Conservation (phyloP, 1,140 invertebrate species). For the Drosophila dunni region DNA sequence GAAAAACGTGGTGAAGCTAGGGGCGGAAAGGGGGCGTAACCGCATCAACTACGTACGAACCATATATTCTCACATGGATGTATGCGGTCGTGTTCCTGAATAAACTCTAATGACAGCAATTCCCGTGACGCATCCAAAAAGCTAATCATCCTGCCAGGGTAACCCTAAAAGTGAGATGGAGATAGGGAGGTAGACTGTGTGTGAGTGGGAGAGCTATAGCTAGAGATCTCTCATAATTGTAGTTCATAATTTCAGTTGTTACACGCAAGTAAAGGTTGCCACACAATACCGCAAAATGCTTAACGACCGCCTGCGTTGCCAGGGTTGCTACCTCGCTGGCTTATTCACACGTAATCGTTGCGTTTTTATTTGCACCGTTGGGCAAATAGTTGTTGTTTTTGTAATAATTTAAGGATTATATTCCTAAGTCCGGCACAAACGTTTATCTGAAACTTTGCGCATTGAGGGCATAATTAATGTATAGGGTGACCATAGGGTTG, state of each 20-base stretch:
- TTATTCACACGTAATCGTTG: conserved; percentile 72
- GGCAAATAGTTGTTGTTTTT: conserved; percentile 60
- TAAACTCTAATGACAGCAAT: conserved; percentile 60
- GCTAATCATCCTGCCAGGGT: conserved; percentile 73
- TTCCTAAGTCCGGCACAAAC: conserved; percentile 70
- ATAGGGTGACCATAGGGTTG: conserved; percentile 4
- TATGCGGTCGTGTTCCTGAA: conserved; percentile 44
- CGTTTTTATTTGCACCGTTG: conserved; percentile 60
- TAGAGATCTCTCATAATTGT: conserved; percentile 62
- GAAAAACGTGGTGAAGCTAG: conserved; percentile 7
- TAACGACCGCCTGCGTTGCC: conserved; percentile 1
- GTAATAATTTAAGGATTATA: conserved; percentile 81
- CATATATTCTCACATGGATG: conserved; percentile 39
- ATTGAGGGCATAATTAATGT: conserved; percentile 37
- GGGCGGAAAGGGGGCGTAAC: conserved; percentile 27
- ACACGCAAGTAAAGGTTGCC: conserved; percentile 31
- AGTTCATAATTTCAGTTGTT: conserved; percentile 64
- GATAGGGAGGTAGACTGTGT: background rate
- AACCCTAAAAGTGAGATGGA: background rate
- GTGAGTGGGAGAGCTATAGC: background rate
- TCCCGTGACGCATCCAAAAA: conserved; percentile 65
- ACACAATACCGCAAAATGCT: conserved; percentile 27
- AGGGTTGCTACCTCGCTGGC: conserved; percentile 32
- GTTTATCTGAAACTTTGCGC: conserved; percentile 64
- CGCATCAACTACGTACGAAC: conserved; percentile 69